Conservation (phyloP, 2,888 invertebrate genomes). For the Aromia moschata region DNA sequence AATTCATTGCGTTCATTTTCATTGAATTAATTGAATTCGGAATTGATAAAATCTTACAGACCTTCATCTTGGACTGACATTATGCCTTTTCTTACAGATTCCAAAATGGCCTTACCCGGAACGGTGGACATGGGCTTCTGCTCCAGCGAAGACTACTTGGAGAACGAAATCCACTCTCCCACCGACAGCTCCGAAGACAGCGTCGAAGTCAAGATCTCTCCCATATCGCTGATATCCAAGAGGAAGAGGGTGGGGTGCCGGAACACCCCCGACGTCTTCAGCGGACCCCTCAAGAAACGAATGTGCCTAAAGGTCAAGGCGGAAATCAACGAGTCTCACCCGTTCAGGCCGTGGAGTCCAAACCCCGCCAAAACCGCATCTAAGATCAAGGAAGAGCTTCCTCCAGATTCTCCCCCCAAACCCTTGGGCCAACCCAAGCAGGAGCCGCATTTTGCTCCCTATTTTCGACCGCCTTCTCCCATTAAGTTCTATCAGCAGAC, state of each 20-base stretch:
- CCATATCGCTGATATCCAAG: conserved; percentile 71
- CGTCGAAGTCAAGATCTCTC: conserved; percentile 70
- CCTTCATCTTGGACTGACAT: no score
- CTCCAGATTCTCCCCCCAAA: conserved; percentile 39
- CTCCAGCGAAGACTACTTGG: conserved; percentile 71
- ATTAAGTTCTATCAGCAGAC: conserved; percentile 38
- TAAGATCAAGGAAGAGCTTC: conserved; percentile 28
- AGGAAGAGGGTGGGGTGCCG: conserved; percentile 74
- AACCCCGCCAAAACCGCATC: conserved; percentile 32
- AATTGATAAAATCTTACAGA: no score
- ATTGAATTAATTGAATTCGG: no score
- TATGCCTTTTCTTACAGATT: conserved; percentile 64
- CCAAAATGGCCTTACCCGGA: conserved; percentile 57
- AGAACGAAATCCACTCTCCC: conserved; percentile 67
- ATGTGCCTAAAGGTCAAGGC: conserved; percentile 67
- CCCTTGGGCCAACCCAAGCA: conserved; percentile 29
- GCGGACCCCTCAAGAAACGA: conserved; percentile 76
- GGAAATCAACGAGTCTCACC: conserved; percentile 59
- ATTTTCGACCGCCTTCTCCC: conserved; percentile 58
- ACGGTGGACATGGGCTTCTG: conserved; percentile 75
- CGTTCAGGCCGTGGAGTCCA: conserved; percentile 75
- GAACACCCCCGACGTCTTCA: conserved; percentile 62
- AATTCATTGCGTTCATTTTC: no score
- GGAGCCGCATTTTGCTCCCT: conserved; percentile 40
- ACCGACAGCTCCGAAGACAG: conserved; percentile 74